phyloP scores from a whole-genome alignment of 2,888 invertebrate species.

The Aleiodes alternator region DNA sequence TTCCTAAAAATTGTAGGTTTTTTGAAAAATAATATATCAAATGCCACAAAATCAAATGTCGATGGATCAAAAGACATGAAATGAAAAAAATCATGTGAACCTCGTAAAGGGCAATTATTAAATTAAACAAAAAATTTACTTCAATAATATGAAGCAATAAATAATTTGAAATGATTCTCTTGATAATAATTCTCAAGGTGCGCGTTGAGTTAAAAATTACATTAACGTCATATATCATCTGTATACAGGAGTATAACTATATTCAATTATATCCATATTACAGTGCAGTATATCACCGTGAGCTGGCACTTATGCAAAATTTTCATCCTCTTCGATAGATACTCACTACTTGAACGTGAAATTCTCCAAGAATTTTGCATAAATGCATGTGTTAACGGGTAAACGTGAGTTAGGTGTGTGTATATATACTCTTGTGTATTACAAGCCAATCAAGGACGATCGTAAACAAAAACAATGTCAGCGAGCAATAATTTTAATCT shows the following conservation, averaged over 20 bases:
- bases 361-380: slow-evolving; percentile 25
- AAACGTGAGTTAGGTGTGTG: slow-evolving; percentile 17
- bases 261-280: slow-evolving; percentile 29
- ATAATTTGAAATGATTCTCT: neutral
- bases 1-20: no score
- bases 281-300: slow-evolving; percentile 22
- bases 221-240: slow-evolving; percentile 6
- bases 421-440: neutral
- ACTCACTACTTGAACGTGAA: slow-evolving; percentile 6
- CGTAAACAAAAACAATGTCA: slow-evolving; percentile 33
- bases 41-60: no score
- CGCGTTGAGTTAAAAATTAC: slow-evolving; percentile 8
- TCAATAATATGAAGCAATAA: neutral
- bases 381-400: slow-evolving; percentile 33
- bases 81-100: no score
- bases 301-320: slow-evolving; percentile 16
- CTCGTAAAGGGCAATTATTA: no score
- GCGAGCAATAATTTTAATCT: slow-evolving; percentile 11
- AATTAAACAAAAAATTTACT: no score
- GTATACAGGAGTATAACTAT: slow-evolving; percentile 11
- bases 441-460: slow-evolving; percentile 22
- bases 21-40: no score
- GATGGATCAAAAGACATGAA: no score
- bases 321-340: slow-evolving; percentile 18
- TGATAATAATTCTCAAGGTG: neutral